A percentile compares a stretch with the other conserved stretches of the same genome.
Evolutionary conservation across 2,797 vertebrate species (phyloP).

Genomic region (Sebastes matsubarae): DNA sequence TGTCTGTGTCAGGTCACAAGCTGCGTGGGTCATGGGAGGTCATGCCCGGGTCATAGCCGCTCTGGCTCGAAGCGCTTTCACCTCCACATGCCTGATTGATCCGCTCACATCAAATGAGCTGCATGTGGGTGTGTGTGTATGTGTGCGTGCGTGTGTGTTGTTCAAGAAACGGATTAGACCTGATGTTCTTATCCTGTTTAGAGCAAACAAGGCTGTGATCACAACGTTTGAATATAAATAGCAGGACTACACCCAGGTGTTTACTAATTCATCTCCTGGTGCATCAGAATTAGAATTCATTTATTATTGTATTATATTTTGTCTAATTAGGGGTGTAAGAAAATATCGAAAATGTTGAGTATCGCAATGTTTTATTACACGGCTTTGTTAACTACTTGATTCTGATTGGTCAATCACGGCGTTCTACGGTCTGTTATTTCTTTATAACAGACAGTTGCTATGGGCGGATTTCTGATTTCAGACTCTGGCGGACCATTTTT

Average conservation of each 20-base stretch:
- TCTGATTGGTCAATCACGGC: too few relatives aligned
- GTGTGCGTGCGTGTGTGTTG: background rate
- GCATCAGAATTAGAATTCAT: background rate
- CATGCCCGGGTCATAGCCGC: conserved; percentile 60
- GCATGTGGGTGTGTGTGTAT: background rate
- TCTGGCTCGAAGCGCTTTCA: conserved; percentile 45
- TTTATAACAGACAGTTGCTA: too few relatives aligned
- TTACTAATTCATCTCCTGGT: conserved; percentile 1
- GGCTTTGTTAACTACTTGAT: too few relatives aligned
- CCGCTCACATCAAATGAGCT: conserved; percentile 43
- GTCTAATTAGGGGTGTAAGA: too few relatives aligned
- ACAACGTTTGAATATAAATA: conserved; percentile 8
- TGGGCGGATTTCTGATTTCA: too few relatives aligned
- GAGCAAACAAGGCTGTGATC: conserved; percentile 19
- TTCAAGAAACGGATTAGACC: conserved; percentile 43
- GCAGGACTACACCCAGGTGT: background rate
- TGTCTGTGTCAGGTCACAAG: conserved; percentile 49
- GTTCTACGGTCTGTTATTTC: too few relatives aligned
- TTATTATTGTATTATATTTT: background rate
- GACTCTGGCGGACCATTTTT: too few relatives aligned
- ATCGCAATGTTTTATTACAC: too few relatives aligned
- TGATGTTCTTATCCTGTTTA: conserved; percentile 16
- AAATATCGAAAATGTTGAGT: too few relatives aligned
- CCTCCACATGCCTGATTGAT: conserved; percentile 56
- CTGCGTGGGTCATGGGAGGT: conserved; percentile 54